Evolutionary conservation across 2,888 invertebrate genomes (phyloP), one percentile per base, ranked within the genome.

Genomic region (Trypoxylon attenuatum): DNA sequence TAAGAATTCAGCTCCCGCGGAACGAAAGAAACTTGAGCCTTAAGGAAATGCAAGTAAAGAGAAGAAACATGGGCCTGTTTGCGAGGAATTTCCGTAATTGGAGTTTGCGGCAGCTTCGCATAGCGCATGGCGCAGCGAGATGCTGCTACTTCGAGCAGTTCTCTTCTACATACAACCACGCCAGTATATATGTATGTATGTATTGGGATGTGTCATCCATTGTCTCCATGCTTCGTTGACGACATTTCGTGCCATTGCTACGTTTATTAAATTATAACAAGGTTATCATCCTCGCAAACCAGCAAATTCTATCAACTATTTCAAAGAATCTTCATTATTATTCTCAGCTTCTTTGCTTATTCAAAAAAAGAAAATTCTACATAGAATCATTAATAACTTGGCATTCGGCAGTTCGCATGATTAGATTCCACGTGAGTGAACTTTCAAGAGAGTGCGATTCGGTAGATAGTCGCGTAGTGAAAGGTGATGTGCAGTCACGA

Each of bases 81-180:
- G 19, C 50, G 33, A 50, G 50, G 50, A 50, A 50, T 50, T 50
- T 38, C 50, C 50, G 50, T 50, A 50, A 50, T 50, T 38, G 50
- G 50, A 50, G 38, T 50, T 50, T 50, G 38, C 39, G n/a, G 6
- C 10, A 33, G 33, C 4, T 0, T 33, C n/a, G n/a, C 3, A 27
- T 18, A 18, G 22, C 22, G 22, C 21, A 15, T 33, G 33, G n/a
- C 3, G 46, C 25, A 18, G 22, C 22, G 22, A 38, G 22, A 33
- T 50, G 15, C 50, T 22, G 39, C 50, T 38, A 23, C 16, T 16
- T n/a, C 38, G 33, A 38, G 29, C 15, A 38, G 22, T 22, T 38
- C 50, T 29, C 50, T 18, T 46, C 46, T n/a, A n/a, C n/a, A n/a
- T n/a, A n/a, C n/a, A n/a, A n/a, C n/a, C n/a, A n/a, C n/a, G n/a